Base-by-base conservation (phyloP, 2,113 vertebrate genomes). In the Sclerurus mexicanus region DNA sequence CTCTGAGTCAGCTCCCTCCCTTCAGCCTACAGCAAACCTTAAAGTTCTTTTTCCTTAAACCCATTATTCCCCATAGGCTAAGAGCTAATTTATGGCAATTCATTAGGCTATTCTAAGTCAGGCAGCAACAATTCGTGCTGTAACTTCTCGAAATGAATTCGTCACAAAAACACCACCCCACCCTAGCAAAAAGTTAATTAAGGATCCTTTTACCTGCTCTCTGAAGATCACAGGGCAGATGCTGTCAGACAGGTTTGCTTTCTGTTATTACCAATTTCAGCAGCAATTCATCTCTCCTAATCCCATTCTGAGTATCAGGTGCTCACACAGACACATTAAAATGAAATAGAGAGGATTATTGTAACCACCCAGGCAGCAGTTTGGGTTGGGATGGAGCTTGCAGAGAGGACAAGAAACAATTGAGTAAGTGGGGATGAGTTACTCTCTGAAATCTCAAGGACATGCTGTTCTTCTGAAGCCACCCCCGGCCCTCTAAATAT, bases 141-240 rank as follows among this genome's bases (percentile, higher is more conserved):
- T 37, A 95, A 67, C 88, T 67, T 77, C 59, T 73, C 31, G 3
- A 80, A 90, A 93, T 39, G 60, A 86, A 81, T 68, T 75, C 39
- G 44, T n/a, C 63, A 69, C 60, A 86, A 82, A 91, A 73, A 69
- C 16, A 59, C 14, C 20, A 74, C 95, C 72, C 67, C 92, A 67
- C 96, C 90, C 92, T 63, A n/a, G 44, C 72, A 84, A 84, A 80
- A 88, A 56, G 72, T 80, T 95, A 90, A 97, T 96, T 95, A 96
- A 93, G 69, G 39, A 76, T 90, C 50, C 72, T 85, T 90, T 63
- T 75, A 86, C 88, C 69, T 85, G 87, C 73, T 85, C 35, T 30
- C 80, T 75, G 82, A 91, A 95, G 87, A 94, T 91, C 93, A 95
- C 37, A 95, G 60, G 83, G 78, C 63, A 76, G 85, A 87, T 90